Base-by-base conservation (phyloP, 2,888 invertebrate species). In the Steromphala cineraria region DNA sequence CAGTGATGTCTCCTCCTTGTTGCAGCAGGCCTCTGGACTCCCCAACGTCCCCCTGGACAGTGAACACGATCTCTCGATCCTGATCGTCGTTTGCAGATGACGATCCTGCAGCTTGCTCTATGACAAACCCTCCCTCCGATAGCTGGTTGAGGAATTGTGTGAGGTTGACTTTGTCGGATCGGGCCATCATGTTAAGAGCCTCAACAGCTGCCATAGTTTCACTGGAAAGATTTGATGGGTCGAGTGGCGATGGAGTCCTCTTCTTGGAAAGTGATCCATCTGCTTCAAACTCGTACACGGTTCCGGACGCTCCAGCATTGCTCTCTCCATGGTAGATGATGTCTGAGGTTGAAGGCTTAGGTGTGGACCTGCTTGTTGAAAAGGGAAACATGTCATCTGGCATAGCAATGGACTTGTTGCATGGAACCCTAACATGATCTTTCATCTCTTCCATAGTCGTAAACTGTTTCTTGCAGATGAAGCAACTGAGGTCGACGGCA, bases 401-500 rank as follows among this genome's bases (percentile, higher is more conserved):
- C 15, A 62, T 28, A 28, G 62, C 13, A 5, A 62, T 62, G 13
- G 28, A 24, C 62, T 83, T 83, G 53, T 81, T 81, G 67, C 83
- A 83, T 1, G 83, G 83, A 0, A 52, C 78, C 1, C 80, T 74
- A 0, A 83, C 83, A 53, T 83, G 83, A 13, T 36, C 78, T 31
- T 78, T 76, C 83, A 83, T 83, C 17, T 83, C 81, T 7, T 83
- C 83, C 15, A 83, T 75, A 24, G 75, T 67, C 4, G 31, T 24
- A 17, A 83, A 83, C 21, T 80, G 53, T 0, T 67, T 77, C 46
- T 80, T 81, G 67, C 83, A 83, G 8, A 83, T 83, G 21, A 78
- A 67, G 75, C 83, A 83, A n/a, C 80, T 77, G 19, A 81, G 67
- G 31, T 83, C 83, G 0, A 71, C 40, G 19, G 53, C 52, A 4